These are phyloP conservation scores for Trinectes maculatus DNA, from an alignment of 2,113 vertebrate genomes.

Conservation along the genomic window DNA sequence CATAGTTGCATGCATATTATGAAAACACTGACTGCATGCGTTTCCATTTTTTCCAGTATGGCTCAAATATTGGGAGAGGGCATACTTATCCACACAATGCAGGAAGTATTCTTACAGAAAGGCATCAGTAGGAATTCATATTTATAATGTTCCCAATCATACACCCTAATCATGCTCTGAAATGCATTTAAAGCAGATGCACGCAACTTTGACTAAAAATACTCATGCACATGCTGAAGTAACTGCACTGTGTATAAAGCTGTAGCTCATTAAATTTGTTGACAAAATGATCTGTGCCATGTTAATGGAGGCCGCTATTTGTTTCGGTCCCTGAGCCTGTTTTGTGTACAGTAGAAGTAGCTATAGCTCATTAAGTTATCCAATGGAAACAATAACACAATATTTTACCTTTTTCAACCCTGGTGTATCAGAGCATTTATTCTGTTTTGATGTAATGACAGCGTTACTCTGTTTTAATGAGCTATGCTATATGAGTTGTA, in stretches of 20 bases:
- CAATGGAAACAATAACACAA: slow-evolving; percentile 48
- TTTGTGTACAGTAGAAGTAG: slow-evolving; percentile 49
- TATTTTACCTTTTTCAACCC: slow-evolving; percentile 28
- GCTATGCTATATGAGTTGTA: not conserved
- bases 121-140: slow-evolving; percentile 23
- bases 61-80: slow-evolving; percentile 28
- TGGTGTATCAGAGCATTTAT: slow-evolving; percentile 26
- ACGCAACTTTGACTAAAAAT: slow-evolving; percentile 5
- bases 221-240: not conserved
- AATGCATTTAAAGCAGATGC: slow-evolving; percentile 27
- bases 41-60: slow-evolving; percentile 45
- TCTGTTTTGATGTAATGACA: slow-evolving; percentile 31
- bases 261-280: slow-evolving; percentile 54
- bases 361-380: slow-evolving; percentile 56
- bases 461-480: slow-evolving; percentile 20
- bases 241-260: slow-evolving; percentile 9
- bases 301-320: slow-evolving; percentile 44
- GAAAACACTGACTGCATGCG: slow-evolving; percentile 29
- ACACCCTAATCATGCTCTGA: too few species aligned
- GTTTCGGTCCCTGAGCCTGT: slow-evolving; percentile 35
- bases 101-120: slow-evolving; percentile 13
- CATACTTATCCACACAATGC: slow-evolving; percentile 30
- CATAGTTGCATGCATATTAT: slow-evolving; percentile 12
- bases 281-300: slow-evolving; percentile 47
- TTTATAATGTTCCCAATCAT: not conserved